Conservation (phyloP, 2,888 invertebrate genomes). For the Dynastes maya region DNA sequence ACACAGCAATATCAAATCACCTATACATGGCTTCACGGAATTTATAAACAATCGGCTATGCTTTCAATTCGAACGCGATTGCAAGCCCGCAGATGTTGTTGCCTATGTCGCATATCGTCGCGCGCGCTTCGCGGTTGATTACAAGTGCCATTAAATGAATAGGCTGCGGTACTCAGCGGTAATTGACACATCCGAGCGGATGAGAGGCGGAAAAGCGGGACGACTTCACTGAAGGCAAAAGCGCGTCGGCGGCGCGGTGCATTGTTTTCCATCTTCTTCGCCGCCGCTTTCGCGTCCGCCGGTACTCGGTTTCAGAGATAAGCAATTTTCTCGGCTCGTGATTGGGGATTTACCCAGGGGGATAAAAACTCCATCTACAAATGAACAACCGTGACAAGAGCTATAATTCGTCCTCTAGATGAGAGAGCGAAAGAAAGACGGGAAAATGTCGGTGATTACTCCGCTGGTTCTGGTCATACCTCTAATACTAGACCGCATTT, state of each 20-base stretch:
- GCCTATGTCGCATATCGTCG: neutral
- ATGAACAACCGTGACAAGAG: conserved; percentile 82
- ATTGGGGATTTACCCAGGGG: conserved; percentile 78
- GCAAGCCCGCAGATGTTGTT: neutral
- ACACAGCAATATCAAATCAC: neutral
- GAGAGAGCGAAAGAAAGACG: conserved; percentile 67
- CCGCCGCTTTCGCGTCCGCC: conserved; percentile 57
- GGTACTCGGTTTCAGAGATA: conserved; percentile 70
- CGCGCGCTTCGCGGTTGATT: conserved; percentile 60
- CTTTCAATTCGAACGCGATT: neutral
- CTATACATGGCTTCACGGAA: neutral
- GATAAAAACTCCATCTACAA: conserved; percentile 81
- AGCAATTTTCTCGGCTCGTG: conserved; percentile 81
- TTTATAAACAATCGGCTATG: neutral
- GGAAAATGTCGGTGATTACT: conserved; percentile 63
- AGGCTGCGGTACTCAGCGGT: conserved; percentile 61
- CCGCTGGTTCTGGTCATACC: conserved; percentile 62
- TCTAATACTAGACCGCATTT: conserved; percentile 48
- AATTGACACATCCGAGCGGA: conserved; percentile 68
- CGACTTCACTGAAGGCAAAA: conserved; percentile 57
- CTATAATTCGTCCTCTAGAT: conserved; percentile 76
- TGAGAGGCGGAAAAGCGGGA: conserved; percentile 62
- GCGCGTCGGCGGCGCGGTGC: conserved; percentile 54
- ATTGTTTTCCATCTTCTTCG: conserved; percentile 59
- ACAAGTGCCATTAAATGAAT: conserved; percentile 65